Evolutionary conservation across 1,140 invertebrate genomes (phyloP), one percentile per base, ranked within the genome.

Genomic region (Formica selysi): DNA sequence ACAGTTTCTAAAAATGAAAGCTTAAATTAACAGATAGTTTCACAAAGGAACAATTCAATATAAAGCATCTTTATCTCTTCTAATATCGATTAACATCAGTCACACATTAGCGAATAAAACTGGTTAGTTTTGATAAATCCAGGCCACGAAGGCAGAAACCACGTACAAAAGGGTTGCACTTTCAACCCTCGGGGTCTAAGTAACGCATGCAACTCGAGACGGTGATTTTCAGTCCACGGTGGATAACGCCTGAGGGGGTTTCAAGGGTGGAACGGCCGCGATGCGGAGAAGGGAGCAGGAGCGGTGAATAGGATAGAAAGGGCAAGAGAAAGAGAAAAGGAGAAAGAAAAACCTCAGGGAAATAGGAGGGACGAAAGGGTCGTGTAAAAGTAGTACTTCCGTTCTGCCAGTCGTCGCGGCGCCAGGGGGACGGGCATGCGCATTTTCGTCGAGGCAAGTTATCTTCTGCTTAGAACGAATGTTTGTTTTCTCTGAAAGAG

Each of bases 361-460:
- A 48, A 64, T 73, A 79, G 73, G 38, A 62, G 78, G 74, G 68
- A 71, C 48, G 86, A 90, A 86, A 84, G 85, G 87, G 87, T 57
- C 78, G 76, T 88, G 87, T 93, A 92, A 93, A 93, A 93, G 92
- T 92, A 92, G 92, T 91, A 92, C 93, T 93, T 93, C 93, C 93
- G 92, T 85, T 92, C 85, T 68, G 86, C 79, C 91, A 92, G 92
- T 80, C 92, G 89, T 88, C 85, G 84, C 87, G 91, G 91, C 92
- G 92, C 92, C 92, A 89, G 70, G 32, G 57, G 83, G 70, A 73
- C 71, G 89, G 29, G 89, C 89, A 85, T 87, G 89, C 90, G 90
- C 86, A 48, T 48, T 76, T 44, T 57, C 81, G 41, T 19, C 74
- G 68, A 48, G 19, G 29, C 61, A 29, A 76, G 86, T 76, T 90